These are phyloP conservation scores for Crenichthys baileyi DNA, from an alignment of 2,797 vertebrate species.

Conservation along the genomic window DNA sequence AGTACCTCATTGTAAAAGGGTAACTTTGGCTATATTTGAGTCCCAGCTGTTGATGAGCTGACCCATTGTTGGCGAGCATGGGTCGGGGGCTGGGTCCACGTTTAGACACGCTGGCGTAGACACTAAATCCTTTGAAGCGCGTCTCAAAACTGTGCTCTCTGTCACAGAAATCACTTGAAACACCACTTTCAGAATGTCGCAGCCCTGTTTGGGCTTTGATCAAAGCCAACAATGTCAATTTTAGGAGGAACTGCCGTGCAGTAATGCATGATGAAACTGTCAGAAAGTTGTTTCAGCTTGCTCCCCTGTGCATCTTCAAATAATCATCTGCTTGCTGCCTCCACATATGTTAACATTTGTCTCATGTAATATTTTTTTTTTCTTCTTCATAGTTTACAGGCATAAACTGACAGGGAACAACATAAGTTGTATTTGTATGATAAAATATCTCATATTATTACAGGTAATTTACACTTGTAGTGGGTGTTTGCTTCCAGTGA, in stretches of 20 bases:
- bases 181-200: slow-evolving; percentile 77
- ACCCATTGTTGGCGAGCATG: slow-evolving; percentile 7
- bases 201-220: slow-evolving; percentile 82
- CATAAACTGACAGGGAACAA: slow-evolving; percentile 67
- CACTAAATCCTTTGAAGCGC: slow-evolving; percentile 70
- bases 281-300: slow-evolving; percentile 81
- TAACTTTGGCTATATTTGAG: slow-evolving; percentile 27
- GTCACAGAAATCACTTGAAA: slow-evolving; percentile 82
- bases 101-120: slow-evolving; percentile 42
- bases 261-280: slow-evolving; percentile 86
- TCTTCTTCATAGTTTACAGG: slow-evolving; percentile 58
- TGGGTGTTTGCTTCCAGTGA: slow-evolving; percentile 50
- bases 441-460: slow-evolving; percentile 53
- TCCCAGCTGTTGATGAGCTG: slow-evolving; percentile 23
- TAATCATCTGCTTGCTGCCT: slow-evolving; percentile 76
- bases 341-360: slow-evolving; percentile 62
- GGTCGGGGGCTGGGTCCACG: slow-evolving; percentile 1
- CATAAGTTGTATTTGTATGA: slow-evolving; percentile 63
- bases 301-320: slow-evolving; percentile 80
- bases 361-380: slow-evolving; percentile 45
- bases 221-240: slow-evolving; percentile 84
- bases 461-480: slow-evolving; percentile 67
- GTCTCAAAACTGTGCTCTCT: slow-evolving; percentile 75
- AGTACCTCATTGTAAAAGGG: background rate
- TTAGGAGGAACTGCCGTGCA: slow-evolving; percentile 76